Percentiles rank a stretch among this genome's conserved stretches.
phyloP scores from a whole-genome alignment of 2,113 vertebrate genomes.

The Rhinichthys klamathensis region DNA sequence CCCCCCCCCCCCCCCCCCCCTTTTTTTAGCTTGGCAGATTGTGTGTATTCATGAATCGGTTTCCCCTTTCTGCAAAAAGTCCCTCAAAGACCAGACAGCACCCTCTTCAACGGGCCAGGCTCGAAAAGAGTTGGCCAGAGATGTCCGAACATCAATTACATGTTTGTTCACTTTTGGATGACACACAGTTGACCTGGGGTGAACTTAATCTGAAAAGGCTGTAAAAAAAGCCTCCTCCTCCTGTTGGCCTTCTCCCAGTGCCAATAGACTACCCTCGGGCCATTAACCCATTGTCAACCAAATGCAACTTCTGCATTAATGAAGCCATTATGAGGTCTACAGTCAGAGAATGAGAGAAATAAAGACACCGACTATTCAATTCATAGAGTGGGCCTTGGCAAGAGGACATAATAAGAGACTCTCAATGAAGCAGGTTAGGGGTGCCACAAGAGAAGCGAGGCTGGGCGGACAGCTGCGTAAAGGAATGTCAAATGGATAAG shows the following conservation, averaged over 20 bases:
- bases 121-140: constrained; percentile 60
- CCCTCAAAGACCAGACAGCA: constrained; percentile 58
- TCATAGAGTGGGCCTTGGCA: constrained; percentile 61
- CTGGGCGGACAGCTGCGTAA: constrained; percentile 32
- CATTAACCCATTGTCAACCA: constrained; percentile 73
- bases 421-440: constrained; percentile 58
- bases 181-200: constrained; percentile 63
- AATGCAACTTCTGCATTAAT: constrained; percentile 69
- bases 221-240: constrained; percentile 61
- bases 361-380: constrained; percentile 65
- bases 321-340: constrained; percentile 68
- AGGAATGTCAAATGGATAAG: constrained; percentile 41
- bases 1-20: constrained; percentile 13
- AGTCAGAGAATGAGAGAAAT: constrained; percentile 62
- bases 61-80: constrained; percentile 47
- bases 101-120: constrained; percentile 47
- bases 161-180: constrained; percentile 70
- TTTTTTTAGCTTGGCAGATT: constrained; percentile 57
- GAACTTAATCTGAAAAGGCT: constrained; percentile 64
- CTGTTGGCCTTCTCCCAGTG: constrained; percentile 57
- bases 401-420: constrained; percentile 62
- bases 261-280: constrained; percentile 66
- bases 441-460: constrained; percentile 38
- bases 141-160: constrained; percentile 73
- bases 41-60: constrained; percentile 58